Evolutionary conservation across 2,113 vertebrate species (phyloP), one percentile per base, ranked within the genome.

Genomic region (Desmodus rotundus): DNA sequence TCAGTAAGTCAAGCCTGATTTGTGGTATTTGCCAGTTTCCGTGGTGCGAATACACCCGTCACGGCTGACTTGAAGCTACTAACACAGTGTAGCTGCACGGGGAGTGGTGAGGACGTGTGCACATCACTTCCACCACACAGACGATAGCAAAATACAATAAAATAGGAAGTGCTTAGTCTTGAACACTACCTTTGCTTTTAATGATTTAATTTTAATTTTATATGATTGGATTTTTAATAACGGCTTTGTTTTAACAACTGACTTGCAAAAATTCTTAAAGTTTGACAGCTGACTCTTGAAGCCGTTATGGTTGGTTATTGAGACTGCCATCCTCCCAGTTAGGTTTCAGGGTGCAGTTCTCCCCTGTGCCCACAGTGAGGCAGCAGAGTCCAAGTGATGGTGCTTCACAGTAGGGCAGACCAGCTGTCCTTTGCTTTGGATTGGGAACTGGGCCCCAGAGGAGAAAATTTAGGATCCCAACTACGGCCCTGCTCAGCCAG

Each of bases 341-440:
- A 6, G 14, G 22, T 41, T 54, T 16, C 28, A 6, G 17, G 2
- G 38, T 58, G 89, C 87, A 91, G 68, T 96, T 93, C 67, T 20
- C 7, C 26, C 20, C 45, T 43, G 16, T 61, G 33, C 5, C 96
- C 97, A 95, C 86, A 56, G 45, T 13, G 91, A 17, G 97, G 95
- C 95, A 94, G 91, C 50, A 96, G 47, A 95, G 20, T 47, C 76
- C 9, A 5, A 36, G 74, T 6, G 7, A n/a, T 3, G 0, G 74
- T 61, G 70, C 41, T 54, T 82, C 15, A 16, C 1, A 19, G 7
- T 7, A 2, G 5, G 2, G 43, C 33, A 2, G 13, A 4, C 22
- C 54, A 3, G 8, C 63, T 38, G 36, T 38, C 74, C 36, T 72
- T 93, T 41, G 61, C 33, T 87, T 83, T 73, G 36, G 45, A 24